These are phyloP conservation scores for Orthonychiurus folsomi DNA, from an alignment of 2,888 invertebrate genomes.

Conservation along the genomic window DNA sequence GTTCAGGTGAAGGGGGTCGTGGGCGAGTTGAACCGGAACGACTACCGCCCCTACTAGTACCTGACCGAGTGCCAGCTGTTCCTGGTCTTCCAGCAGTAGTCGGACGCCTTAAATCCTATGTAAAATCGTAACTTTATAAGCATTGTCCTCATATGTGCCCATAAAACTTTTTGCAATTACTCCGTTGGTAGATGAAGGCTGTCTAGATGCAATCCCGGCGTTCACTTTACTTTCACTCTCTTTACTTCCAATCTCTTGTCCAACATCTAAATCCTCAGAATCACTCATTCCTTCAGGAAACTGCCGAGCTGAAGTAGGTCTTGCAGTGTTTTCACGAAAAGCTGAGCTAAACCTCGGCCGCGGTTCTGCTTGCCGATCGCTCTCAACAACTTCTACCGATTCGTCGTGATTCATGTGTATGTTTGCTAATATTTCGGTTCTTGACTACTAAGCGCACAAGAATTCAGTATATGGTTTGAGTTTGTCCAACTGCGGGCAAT, in stretches of 20 bases:
- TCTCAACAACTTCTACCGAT: constrained; percentile 5
- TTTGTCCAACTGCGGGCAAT: no score
- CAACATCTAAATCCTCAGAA: neutral
- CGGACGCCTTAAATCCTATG: neutral
- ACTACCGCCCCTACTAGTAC: neutral
- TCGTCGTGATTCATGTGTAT: no score
- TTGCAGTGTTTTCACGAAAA: neutral
- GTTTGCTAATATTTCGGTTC: no score
- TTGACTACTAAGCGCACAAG: no score
- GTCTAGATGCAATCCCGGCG: neutral
- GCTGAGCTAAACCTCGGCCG: neutral
- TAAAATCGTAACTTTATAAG: neutral
- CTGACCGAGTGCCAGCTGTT: neutral
- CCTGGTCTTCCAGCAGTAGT: neutral
- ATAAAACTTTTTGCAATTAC: neutral
- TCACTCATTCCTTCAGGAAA: neutral
- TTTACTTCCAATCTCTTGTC: neutral
- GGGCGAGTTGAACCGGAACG: no score
- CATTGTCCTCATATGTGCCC: neutral
- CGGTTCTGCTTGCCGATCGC: neutral
- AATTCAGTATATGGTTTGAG: no score
- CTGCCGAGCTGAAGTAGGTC: neutral
- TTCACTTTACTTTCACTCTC: neutral
- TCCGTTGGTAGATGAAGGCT: neutral
- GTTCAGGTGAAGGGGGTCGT: neutral